Evolutionary conservation across 2,797 vertebrate genomes (phyloP), one percentile per base, ranked within the genome.

Genomic region (Acomys russatus): DNA sequence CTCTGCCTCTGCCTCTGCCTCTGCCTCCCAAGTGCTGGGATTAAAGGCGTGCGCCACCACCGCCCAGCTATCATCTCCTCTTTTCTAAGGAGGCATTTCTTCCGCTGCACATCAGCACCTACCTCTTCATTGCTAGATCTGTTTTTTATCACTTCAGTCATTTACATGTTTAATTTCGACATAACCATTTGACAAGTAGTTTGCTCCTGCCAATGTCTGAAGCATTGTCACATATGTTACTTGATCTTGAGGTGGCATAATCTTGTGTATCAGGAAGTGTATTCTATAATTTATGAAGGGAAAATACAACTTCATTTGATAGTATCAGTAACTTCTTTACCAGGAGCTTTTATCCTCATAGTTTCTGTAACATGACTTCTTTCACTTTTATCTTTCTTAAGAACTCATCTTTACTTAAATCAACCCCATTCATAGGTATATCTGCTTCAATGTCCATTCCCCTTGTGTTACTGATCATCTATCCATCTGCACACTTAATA

Each of bases 201-300:
- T 89, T 90, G 76, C 70, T 71, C 54, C 35, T 23, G 76, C 49
- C 6, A 35, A 73, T 87, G 76, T 82, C n/a, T 87, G 49, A 83
- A 71, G 70, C 54, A 51, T 38, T 78, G 63, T 51, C 30, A 77
- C 33, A 51, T 71, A 76, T 59, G 80, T 68, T n/a, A 35, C 78
- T 54, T 63, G 18, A 76, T 87, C 22, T 63, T n/a, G 86, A 9
- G 33, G 86, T 74, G 66, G 33, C 35, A 66, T 66, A 71, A 18
- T 35, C 54, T 64, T 64, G 23, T 49, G 28, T 79, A 63, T 70
- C 76, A 71, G 76, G 35, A 22, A 23, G 17, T 23, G 35, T 3
- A 18, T 33, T 88, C 54, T 10, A 88, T 88, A 88, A 85, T 94
- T 85, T 54, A 76, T 28, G 73, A 64, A 94, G 38, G 74, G 74